Evolutionary conservation across 1,140 invertebrate species (phyloP), one percentile per base, ranked within the genome.

Genomic region (Bursaphelenchus mucronatus): DNA sequence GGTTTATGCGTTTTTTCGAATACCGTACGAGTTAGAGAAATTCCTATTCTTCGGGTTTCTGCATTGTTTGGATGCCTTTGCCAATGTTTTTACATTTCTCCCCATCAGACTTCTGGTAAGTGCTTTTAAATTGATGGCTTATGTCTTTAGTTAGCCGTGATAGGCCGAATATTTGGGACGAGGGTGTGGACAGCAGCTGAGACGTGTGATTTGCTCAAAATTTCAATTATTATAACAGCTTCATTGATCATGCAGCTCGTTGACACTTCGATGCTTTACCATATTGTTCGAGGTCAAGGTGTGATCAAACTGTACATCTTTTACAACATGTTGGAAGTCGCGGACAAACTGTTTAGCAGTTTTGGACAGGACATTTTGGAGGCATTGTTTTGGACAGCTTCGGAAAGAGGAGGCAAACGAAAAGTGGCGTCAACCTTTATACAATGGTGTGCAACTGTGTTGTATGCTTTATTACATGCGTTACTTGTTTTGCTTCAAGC

Each of bases 241-340:
- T 73, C 90, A 74, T 90, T 89, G 80, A 85, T 89, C 61, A 83
- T 92, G 43, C 90, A 94, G 83, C 90, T 90, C 75, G 88, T 97
- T 61, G 95, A 99, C 82, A 96, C 93, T 10, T 96, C 94, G 68
- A 91, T 97, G 86, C 89, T 98, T 85, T 99, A 99, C 83, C 96
- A 99, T 84, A 85, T 97, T 69, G 94, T 99, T 39, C 93, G 97
- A 82, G 94, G 91, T 76, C 96, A 99, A 81, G 94, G 93, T 59
- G 91, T 97, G 54, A 97, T 99, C 80, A 99, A 99, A 82, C 84
- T 99, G 53, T 99, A 99, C 82, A 94, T 99, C 81, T 96, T 98
- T 84, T 99, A 94, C 82, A 99, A 98, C 84, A 97, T 99, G 92
- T 84, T 99, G 55, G 96, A 99, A 86, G 94, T 89, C 47, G 92